Conservation (phyloP, 2,888 invertebrate species). For the Cristatella mucedo region DNA sequence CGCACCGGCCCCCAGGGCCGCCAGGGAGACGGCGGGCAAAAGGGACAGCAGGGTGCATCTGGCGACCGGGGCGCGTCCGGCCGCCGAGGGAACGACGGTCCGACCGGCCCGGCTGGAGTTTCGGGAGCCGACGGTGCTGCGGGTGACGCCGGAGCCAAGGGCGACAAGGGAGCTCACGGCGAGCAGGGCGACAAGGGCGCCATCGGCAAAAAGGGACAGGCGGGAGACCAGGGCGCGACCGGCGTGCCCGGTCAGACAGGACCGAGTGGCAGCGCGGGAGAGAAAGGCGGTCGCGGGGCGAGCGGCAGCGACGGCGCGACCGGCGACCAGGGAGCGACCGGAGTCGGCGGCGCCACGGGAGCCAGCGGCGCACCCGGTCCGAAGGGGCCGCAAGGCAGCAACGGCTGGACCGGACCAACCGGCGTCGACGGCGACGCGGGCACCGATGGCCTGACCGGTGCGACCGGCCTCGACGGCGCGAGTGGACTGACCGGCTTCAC, state of each 20-base stretch:
- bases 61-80: constrained; percentile 1
- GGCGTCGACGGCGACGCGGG: constrained; percentile 8
- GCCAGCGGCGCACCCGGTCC: not conserved
- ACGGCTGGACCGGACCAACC: not conserved
- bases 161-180: no score
- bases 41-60: no score
- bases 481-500: constrained; percentile 5
- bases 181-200: not conserved
- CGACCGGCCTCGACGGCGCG: not conserved
- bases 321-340: constrained; percentile 11
- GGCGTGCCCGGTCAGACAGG: constrained; percentile 1
- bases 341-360: constrained; percentile 1
- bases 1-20: no score
- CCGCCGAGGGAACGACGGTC: not conserved
- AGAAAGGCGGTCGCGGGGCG: not conserved
- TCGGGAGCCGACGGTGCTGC: constrained; percentile 5
- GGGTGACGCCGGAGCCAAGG: constrained; percentile 9
- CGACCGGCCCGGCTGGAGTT: not conserved
- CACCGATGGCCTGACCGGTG: constrained; percentile 1
- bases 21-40: no score
- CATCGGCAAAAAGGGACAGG: constrained; percentile 1
- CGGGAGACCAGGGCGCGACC: not conserved
- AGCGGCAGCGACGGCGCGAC: not conserved
- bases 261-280: not conserved
- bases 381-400: constrained; percentile 6